Evolutionary conservation across 2,797 vertebrate species (phyloP).

Genomic region (Macropus fuliginosus): DNA sequence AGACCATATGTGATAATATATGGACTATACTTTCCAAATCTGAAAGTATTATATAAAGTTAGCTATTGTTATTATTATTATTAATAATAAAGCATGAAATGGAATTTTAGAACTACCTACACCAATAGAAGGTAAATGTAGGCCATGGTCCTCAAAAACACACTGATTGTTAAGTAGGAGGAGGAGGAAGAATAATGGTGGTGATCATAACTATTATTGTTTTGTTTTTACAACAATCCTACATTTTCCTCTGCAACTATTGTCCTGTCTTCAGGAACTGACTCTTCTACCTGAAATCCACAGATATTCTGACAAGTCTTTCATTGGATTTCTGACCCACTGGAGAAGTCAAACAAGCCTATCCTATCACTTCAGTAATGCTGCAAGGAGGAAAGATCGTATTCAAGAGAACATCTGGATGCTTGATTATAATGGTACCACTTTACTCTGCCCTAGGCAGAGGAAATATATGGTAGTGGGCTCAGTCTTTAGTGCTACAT

Average conservation of each 20-base stretch:
- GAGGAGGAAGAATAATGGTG: not conserved
- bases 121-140: not conserved
- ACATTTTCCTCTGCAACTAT: not conserved
- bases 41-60: not conserved
- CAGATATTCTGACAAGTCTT: not conserved
- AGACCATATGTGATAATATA: not conserved
- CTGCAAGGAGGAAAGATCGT: not conserved
- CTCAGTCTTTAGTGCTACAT: not conserved
- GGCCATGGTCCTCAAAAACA: not conserved
- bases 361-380: not conserved
- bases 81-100: not conserved
- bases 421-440: not conserved
- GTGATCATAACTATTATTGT: not conserved
- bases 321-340: not conserved
- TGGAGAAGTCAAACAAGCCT: not conserved
- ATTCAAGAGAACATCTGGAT: not conserved
- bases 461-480: not conserved
- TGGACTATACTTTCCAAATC: not conserved
- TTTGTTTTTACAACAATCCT: not conserved
- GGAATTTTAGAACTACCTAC: not conserved
- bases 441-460: not conserved
- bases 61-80: not conserved
- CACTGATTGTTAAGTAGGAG: no score
- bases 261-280: not conserved
- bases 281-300: not conserved